Conservation (phyloP, 2,888 invertebrate species). For the Coleophora flavipennella region DNA sequence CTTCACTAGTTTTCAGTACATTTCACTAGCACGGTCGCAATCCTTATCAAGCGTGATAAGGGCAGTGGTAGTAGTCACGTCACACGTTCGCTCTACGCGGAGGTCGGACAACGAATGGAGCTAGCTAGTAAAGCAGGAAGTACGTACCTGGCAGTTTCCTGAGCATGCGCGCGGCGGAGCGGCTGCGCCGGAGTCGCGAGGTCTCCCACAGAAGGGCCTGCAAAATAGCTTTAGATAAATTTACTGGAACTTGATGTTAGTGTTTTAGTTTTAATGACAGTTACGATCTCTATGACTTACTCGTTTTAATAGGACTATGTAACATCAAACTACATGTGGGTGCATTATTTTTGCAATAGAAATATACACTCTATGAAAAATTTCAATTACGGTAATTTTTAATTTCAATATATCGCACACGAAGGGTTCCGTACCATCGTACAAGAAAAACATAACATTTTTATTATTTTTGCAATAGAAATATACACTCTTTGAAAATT, state of each 20-base stretch:
- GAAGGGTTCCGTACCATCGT: too few species aligned
- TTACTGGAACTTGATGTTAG: slow-evolving; percentile 22
- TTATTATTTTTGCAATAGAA: too few species aligned
- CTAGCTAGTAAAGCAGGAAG: slow-evolving; percentile 32
- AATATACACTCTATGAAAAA: too few species aligned
- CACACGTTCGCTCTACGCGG: slow-evolving; percentile 34
- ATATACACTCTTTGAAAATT: too few species aligned
- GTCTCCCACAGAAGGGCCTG: slow-evolving; percentile 56
- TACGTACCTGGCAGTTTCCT: slow-evolving; percentile 61
- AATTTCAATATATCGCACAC: too few species aligned
- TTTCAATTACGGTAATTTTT: too few species aligned
- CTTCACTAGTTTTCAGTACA: background rate
- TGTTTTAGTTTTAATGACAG: too few species aligned
- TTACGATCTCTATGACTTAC: too few species aligned
- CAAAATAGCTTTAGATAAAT: slow-evolving; percentile 54
- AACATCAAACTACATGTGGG: too few species aligned
- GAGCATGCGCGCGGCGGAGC: slow-evolving; percentile 44
- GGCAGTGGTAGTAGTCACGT: slow-evolving; percentile 3
- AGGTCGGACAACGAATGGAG: slow-evolving; percentile 44
- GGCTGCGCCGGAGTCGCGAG: slow-evolving; percentile 50
- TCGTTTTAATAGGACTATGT: too few species aligned
- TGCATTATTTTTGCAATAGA: too few species aligned
- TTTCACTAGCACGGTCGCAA: slow-evolving; percentile 10
- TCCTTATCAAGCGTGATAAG: slow-evolving; percentile 11
- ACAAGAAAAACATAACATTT: too few species aligned